Evolutionary conservation across 2,888 invertebrate genomes (phyloP), one percentile per base, ranked within the genome.

Genomic region (Scelioninae gen. 2): DNA sequence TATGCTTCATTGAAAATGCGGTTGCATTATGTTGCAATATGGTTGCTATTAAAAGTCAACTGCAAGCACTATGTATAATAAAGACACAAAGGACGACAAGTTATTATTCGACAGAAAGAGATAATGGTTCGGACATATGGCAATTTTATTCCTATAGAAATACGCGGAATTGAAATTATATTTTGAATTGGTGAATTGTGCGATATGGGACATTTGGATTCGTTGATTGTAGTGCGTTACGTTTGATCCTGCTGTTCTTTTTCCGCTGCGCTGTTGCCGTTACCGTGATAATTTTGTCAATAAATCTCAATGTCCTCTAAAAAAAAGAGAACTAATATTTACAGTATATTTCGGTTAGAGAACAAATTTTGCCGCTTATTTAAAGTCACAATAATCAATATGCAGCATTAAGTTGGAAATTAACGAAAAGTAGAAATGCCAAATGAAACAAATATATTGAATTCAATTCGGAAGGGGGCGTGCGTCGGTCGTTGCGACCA

Each of bases 101-200:
- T 5, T 61, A 61, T 61, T 61, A 48, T 61, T 61, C 28, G 48
- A 9, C n/a, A 37, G 60, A 61, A 61, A 48, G 48, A 61, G 48
- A 61, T 48, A 61, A 61, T 61, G 39, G 19, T 19, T 22, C 28
- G 18, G 18, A 37, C 60, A 61, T 61, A 48, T 48, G 28, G 48
- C 39, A 35, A 61, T 48, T 61, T 48, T 48, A 61, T 48, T 48
- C 45, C 33, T 53, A 35, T 45, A 45, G 53, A 19, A 53, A 64
- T 45, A 64, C 35, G 18, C 53, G 53, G 53, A 64, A 52, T 50
- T 52, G 61, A 52, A 63, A 61, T 61, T 52, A 37, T 37, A 25
- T 55, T 55, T 61, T 39, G 37, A 61, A 61, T 61, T 61, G 60
- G 16, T 60, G 35, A 60, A 60, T 60, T 60, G 48, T 28, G 48